Conservation (phyloP, 2,888 invertebrate genomes). For the Colletes collaris region DNA sequence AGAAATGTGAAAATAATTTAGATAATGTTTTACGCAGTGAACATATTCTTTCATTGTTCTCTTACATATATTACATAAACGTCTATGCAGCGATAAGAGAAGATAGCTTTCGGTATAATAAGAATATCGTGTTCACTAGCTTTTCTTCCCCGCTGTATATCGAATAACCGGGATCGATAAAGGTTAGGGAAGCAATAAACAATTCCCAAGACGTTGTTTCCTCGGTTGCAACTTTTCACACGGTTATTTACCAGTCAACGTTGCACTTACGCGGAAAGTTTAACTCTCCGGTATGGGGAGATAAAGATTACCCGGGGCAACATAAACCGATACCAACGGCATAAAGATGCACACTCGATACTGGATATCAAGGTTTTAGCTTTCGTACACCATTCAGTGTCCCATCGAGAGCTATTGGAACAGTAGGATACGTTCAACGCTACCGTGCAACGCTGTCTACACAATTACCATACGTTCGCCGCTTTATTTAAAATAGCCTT, state of each 20-base stretch:
- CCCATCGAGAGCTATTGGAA: slow-evolving; percentile 78
- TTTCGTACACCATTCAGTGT: slow-evolving; percentile 68
- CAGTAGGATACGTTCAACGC: slow-evolving; percentile 76
- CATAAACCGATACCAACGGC: slow-evolving; percentile 68
- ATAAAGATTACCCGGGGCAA: slow-evolving; percentile 67
- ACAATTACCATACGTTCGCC: slow-evolving; percentile 75
- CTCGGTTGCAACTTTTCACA: slow-evolving; percentile 34
- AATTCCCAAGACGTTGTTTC: slow-evolving; percentile 63
- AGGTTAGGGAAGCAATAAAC: slow-evolving; percentile 28
- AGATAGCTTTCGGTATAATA: background rate
- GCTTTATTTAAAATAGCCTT: slow-evolving; percentile 78
- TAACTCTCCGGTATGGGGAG: slow-evolving; percentile 58
- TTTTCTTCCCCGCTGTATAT: background rate
- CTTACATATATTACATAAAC: too few species aligned
- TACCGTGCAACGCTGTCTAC: slow-evolving; percentile 47
- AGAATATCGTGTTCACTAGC: background rate
- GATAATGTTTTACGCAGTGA: too few species aligned
- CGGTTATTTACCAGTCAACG: slow-evolving; percentile 70
- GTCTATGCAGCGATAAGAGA: background rate
- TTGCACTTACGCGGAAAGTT: slow-evolving; percentile 73
- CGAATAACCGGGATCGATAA: slow-evolving; percentile 29
- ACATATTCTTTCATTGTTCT: too few species aligned
- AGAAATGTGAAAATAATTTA: too few species aligned
- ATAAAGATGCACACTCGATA: slow-evolving; percentile 70
- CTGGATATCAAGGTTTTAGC: slow-evolving; percentile 73